Percentiles rank a stretch among this genome's conserved stretches.
Evolutionary conservation across 1,140 invertebrate species (phyloP).

Genomic region (Leptinotarsa defecta): DNA sequence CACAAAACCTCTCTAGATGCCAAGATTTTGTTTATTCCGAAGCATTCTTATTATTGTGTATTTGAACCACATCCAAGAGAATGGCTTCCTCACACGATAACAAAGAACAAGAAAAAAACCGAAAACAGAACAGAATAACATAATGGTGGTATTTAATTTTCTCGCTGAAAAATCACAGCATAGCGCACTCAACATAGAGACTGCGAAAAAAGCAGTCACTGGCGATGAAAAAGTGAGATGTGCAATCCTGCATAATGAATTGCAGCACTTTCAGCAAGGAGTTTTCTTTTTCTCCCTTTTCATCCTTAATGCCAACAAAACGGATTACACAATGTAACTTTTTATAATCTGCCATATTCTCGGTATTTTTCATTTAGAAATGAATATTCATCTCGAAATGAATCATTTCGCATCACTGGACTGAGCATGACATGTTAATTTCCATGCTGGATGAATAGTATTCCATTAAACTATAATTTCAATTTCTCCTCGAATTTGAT

Average conservation of each 20-base stretch:
- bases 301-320: not conserved
- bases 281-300: constrained; percentile 4
- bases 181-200: not conserved
- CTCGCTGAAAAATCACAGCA: constrained; percentile 8
- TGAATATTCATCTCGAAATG: no score
- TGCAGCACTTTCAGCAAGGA: constrained; percentile 14
- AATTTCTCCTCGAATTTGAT: no score
- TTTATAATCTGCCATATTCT: not conserved
- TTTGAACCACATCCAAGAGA: no score
- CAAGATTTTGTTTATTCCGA: not conserved
- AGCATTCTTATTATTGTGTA: not conserved
- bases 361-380: not conserved
- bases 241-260: constrained; percentile 20
- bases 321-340: not conserved
- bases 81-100: not conserved
- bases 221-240: constrained; percentile 13
- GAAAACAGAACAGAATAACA: constrained; percentile 5
- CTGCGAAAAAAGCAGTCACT: constrained; percentile 13
- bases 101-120: not conserved
- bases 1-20: no score
- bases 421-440: no score
- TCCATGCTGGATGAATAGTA: no score
- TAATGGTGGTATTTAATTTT: constrained; percentile 13
- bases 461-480: no score
- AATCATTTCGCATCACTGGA: no score